These are phyloP conservation scores for Andrena bicolor DNA, from an alignment of 2,888 invertebrate genomes.

Conservation along the genomic window DNA sequence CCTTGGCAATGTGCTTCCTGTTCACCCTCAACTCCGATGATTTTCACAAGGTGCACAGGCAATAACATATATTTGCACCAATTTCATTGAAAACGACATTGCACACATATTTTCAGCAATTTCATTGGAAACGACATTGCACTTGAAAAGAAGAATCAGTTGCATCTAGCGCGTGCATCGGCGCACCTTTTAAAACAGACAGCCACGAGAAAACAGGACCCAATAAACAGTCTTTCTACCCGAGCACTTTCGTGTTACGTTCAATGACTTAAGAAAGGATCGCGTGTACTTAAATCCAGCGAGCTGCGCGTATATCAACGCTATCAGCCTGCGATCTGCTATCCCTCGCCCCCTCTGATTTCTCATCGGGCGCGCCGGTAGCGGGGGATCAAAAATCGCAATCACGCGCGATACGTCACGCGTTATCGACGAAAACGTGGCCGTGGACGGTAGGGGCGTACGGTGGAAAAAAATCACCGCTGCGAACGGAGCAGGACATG, in stretches of 20 bases:
- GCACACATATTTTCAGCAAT: background rate
- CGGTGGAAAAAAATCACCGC: constrained; percentile 41
- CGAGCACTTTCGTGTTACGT: background rate
- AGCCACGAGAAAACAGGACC: no score
- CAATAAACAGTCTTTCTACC: no score
- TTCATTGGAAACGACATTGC: background rate
- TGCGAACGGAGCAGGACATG: constrained; percentile 45
- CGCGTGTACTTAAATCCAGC: no score
- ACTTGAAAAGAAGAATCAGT: no score
- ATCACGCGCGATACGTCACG: constrained; percentile 14
- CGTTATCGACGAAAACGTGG: constrained; percentile 26
- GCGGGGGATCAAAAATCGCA: constrained; percentile 3
- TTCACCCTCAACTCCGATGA: background rate
- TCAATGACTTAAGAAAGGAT: no score
- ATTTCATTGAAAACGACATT: background rate
- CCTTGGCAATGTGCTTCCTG: constrained; percentile 34
- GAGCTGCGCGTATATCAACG: no score
- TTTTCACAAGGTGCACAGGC: background rate
- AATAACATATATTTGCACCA: background rate
- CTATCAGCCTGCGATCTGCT: no score
- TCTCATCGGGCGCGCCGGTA: background rate
- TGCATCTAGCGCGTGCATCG: no score
- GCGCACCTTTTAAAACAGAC: no score
- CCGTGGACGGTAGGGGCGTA: background rate
- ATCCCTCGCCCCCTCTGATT: background rate